A percentile compares a stretch with the other conserved stretches of the same genome.
Evolutionary conservation across 2,113 vertebrate genomes (phyloP).

Genomic region (Ovibos moschatus): DNA sequence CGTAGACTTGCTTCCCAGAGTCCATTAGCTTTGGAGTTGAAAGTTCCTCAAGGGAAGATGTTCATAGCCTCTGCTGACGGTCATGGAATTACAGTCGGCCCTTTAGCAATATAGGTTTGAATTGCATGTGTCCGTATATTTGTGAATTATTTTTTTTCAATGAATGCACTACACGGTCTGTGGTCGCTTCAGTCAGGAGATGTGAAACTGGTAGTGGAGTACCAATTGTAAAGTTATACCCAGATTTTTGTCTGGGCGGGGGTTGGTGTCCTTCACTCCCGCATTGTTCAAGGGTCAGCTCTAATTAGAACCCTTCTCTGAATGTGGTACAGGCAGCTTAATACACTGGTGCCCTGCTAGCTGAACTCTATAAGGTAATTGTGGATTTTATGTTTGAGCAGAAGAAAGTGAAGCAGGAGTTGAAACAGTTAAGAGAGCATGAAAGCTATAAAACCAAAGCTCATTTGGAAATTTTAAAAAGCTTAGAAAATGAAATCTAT

Average conservation of each 20-base stretch:
- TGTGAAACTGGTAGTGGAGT: background rate
- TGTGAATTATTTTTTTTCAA: background rate
- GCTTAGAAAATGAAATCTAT: constrained; percentile 76
- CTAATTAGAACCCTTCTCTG: background rate
- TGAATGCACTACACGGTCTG: background rate
- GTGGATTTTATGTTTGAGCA: constrained; percentile 58
- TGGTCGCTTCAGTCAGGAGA: background rate
- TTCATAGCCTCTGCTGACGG: background rate
- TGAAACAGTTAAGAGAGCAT: constrained; percentile 6
- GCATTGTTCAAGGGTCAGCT: background rate
- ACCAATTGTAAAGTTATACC: background rate
- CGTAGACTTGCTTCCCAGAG: background rate
- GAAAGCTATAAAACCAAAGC: background rate
- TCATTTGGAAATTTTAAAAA: constrained; percentile 67
- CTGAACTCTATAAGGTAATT: background rate
- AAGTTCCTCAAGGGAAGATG: background rate
- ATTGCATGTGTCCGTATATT: background rate
- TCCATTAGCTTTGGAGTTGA: background rate
- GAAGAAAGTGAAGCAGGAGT: constrained; percentile 41
- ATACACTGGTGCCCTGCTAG: background rate
- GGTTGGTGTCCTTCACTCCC: background rate
- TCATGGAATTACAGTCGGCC: background rate
- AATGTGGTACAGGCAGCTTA: background rate
- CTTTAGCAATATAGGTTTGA: background rate
- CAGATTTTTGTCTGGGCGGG: background rate